phyloP scores from a whole-genome alignment of 2,888 invertebrate species.

The Aplocera efformata region DNA sequence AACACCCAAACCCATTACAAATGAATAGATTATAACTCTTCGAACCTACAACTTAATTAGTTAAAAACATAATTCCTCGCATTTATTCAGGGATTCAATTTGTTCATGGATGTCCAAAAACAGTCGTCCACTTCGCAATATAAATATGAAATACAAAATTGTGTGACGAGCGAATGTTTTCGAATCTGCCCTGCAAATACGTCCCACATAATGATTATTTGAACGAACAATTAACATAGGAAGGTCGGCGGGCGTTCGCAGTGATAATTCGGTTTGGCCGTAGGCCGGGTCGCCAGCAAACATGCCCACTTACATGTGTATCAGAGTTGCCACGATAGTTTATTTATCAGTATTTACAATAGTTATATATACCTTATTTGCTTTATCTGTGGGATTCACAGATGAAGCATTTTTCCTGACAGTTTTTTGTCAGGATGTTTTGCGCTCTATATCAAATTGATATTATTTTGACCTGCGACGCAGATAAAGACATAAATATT shows the following conservation, averaged over 20 bases:
- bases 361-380: too few relatives aligned
- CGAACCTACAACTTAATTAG: too few relatives aligned
- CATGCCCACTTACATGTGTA: constrained; percentile 33
- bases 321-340: constrained; percentile 17
- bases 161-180: constrained; percentile 53
- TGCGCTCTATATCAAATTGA: too few relatives aligned
- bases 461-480: too few relatives aligned
- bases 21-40: too few relatives aligned
- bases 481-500: too few relatives aligned
- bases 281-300: constrained; percentile 45
- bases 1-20: too few relatives aligned
- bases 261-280: constrained; percentile 64
- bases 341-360: neutral
- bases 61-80: too few relatives aligned
- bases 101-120: constrained; percentile 49
- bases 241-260: constrained; percentile 49
- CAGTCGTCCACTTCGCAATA: constrained; percentile 44
- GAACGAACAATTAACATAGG: constrained; percentile 66
- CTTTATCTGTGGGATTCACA: too few relatives aligned
- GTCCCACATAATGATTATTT: constrained; percentile 73
- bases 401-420: too few relatives aligned
- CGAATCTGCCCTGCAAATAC: constrained; percentile 60
- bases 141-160: constrained; percentile 53
- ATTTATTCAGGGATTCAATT: constrained; percentile 53
- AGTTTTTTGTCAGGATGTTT: too few relatives aligned